Percentiles rank a stretch among this genome's conserved stretches.
Conservation (phyloP, 2,797 vertebrate species). For the Oryzias dopingdopingensis region DNA sequence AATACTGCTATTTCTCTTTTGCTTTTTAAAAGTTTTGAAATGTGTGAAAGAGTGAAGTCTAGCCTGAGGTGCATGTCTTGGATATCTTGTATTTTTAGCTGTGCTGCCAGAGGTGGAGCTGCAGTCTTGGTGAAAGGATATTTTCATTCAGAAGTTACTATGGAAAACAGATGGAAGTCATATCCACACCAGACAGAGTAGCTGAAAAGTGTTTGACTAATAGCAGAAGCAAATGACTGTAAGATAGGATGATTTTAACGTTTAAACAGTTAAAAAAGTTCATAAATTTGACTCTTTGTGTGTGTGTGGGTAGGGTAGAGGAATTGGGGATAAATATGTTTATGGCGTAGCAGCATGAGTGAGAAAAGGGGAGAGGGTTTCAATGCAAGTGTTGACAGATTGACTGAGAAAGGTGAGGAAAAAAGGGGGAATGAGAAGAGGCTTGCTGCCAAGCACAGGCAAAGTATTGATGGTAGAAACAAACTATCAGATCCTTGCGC, state of each 20-base stretch:
- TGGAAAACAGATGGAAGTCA: conserved; percentile 1
- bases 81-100: background rate
- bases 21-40: too few relatives aligned
- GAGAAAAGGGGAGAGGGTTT: conserved; percentile 23
- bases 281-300: conserved; percentile 6
- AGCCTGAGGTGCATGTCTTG: background rate
- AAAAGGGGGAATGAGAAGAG: conserved; percentile 33
- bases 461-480: conserved; percentile 67
- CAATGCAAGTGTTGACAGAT: conserved; percentile 54
- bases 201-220: too few relatives aligned
- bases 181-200: too few relatives aligned
- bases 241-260: too few relatives aligned
- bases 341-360: conserved; percentile 38
- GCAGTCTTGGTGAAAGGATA: conserved; percentile 15
- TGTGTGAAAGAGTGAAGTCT: too few relatives aligned
- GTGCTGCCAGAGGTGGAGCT: background rate
- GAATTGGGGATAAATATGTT: conserved; percentile 16
- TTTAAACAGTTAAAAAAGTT: too few relatives aligned
- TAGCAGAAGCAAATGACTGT: too few relatives aligned
- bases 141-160: conserved; percentile 26
- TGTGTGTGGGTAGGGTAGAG: conserved; percentile 1
- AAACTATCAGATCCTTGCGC: conserved; percentile 54
- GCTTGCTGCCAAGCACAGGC: conserved; percentile 58
- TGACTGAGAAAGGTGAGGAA: conserved; percentile 42
- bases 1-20: too few relatives aligned